phyloP scores from a whole-genome alignment of 2,797 vertebrate genomes.

The Delichon dasypus region DNA sequence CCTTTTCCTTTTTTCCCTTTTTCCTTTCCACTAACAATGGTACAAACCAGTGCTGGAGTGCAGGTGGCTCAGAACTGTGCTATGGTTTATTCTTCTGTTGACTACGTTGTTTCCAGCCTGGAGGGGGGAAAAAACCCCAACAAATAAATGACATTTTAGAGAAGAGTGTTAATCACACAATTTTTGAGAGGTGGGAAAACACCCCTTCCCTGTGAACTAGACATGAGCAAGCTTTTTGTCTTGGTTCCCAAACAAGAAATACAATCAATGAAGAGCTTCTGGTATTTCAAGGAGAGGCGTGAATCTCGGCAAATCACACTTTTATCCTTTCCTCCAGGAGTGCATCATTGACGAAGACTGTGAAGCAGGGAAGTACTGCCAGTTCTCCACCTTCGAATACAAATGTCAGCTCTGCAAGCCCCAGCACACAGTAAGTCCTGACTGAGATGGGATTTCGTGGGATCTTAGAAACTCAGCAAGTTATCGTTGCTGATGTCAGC shows the following conservation, averaged over 20 bases:
- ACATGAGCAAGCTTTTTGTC: not conserved
- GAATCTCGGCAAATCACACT: not conserved
- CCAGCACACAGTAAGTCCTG: constrained; percentile 78
- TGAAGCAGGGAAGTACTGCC: constrained; percentile 82
- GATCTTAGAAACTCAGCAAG: not conserved
- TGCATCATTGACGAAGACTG: constrained; percentile 90
- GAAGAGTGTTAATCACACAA: not conserved
- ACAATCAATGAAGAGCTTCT: not conserved
- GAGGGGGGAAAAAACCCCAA: not conserved
- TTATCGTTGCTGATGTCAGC: not conserved
- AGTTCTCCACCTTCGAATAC: constrained; percentile 77
- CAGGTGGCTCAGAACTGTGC: fast-evolving
- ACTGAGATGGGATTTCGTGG: not conserved
- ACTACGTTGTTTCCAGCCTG: not conserved
- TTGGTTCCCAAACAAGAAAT: not conserved
- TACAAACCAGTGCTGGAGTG: not conserved
- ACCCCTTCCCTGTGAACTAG: not conserved
- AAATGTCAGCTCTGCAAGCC: constrained; percentile 86
- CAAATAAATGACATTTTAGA: not conserved
- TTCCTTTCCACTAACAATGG: not conserved
- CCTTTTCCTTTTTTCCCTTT: not conserved
- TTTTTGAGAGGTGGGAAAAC: not conserved
- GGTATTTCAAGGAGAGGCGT: not conserved
- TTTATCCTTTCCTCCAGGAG: constrained; percentile 72
- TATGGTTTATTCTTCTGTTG: not conserved